Conservation (phyloP, 2,888 invertebrate genomes). For the Agonopterix subpropinquella region DNA sequence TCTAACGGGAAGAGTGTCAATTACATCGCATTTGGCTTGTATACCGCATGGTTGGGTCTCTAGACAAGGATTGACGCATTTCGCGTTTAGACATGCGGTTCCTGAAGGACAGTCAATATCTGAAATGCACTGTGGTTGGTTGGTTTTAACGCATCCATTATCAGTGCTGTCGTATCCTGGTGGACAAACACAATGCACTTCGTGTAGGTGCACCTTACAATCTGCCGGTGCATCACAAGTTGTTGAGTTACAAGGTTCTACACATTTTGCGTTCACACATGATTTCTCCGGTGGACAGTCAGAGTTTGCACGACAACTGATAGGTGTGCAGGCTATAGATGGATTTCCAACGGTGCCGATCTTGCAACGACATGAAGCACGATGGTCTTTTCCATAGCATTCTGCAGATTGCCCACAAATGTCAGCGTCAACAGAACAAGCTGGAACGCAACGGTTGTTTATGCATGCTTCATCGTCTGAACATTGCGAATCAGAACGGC, state of each 20-base stretch:
- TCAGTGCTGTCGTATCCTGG: slow-evolving; percentile 81
- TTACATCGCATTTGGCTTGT: slow-evolving; percentile 85
- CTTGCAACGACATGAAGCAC: slow-evolving; percentile 88
- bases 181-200: slow-evolving; percentile 88
- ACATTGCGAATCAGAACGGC: slow-evolving; percentile 85
- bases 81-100: slow-evolving; percentile 86
- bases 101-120: slow-evolving; percentile 90
- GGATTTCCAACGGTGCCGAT: slow-evolving; percentile 90
- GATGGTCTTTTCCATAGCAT: slow-evolving; percentile 87
- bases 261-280: slow-evolving; percentile 88
- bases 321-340: slow-evolving; percentile 82
- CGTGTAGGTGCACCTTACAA: slow-evolving; percentile 85
- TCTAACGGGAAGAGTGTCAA: slow-evolving; percentile 88
- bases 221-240: slow-evolving; percentile 84
- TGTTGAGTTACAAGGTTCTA: slow-evolving; percentile 83
- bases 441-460: slow-evolving; percentile 88
- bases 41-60: slow-evolving; percentile 87
- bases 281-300: slow-evolving; percentile 89
- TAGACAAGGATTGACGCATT: slow-evolving; percentile 89
- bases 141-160: slow-evolving; percentile 76
- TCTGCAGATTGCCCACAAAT: slow-evolving; percentile 86
- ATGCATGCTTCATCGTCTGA: slow-evolving; percentile 89
- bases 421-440: slow-evolving; percentile 81
- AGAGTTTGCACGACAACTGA: slow-evolving; percentile 86
- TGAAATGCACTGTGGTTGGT: slow-evolving; percentile 79